Evolutionary conservation across 2,113 vertebrate genomes (phyloP).

Genomic region (Capreolus pygargus): DNA sequence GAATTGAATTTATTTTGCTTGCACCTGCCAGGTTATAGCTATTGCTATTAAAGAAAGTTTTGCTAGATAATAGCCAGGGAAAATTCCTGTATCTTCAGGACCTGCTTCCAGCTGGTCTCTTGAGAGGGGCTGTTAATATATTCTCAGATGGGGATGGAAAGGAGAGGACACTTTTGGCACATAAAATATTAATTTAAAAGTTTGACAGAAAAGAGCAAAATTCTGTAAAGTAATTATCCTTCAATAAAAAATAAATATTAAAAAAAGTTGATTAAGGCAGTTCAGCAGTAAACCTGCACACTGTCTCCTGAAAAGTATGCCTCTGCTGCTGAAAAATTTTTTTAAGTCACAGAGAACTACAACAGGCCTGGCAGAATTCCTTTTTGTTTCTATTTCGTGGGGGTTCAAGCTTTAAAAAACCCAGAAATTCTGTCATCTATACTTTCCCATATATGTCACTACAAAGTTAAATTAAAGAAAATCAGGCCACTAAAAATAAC

Average conservation of each 20-base stretch:
- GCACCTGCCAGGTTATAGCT: conserved; percentile 3
- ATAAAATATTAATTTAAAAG: conserved; percentile 61
- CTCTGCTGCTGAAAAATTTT: not conserved
- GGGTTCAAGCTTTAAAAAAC: not conserved
- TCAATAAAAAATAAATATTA: not conserved
- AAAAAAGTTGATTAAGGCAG: conserved; percentile 21
- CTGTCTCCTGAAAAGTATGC: not conserved
- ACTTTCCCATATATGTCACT: not conserved
- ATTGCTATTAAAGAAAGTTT: not conserved
- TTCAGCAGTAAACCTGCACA: conserved; percentile 40
- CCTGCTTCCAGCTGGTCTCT: conserved; percentile 23
- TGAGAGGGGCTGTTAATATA: not conserved
- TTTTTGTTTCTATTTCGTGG: not conserved
- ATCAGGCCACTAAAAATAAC: not conserved
- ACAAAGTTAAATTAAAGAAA: conserved; percentile 14
- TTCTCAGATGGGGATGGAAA: not conserved
- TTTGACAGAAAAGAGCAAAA: not conserved
- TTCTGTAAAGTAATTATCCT: not conserved
- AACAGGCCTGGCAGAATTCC: not conserved
- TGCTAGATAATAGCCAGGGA: not conserved
- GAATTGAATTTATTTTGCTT: conserved; percentile 31
- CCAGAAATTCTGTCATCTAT: not conserved
- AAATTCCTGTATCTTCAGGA: conserved; percentile 16
- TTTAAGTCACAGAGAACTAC: not conserved
- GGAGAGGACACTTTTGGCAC: not conserved